phyloP scores from a whole-genome alignment of 2,888 invertebrate species.

The Pyralis farinalis region DNA sequence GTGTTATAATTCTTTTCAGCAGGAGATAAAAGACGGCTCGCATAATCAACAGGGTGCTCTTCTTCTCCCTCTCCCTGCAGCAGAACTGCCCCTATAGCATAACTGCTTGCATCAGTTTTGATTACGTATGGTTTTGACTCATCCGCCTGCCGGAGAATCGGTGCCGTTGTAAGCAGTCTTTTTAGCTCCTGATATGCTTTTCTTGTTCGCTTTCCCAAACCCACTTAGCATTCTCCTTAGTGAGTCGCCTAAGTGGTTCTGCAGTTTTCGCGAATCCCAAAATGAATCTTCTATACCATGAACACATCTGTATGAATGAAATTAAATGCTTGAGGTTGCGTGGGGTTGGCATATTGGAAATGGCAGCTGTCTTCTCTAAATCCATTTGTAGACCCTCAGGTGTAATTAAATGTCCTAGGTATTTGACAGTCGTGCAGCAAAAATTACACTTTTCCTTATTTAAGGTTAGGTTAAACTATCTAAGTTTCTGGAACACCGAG shows the following conservation, averaged over 20 bases:
- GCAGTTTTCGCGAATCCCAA: slow-evolving; percentile 19
- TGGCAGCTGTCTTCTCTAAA: slow-evolving; percentile 29
- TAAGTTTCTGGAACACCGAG: slow-evolving; percentile 20
- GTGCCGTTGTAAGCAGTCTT: neutral
- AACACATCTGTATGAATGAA: slow-evolving; percentile 15
- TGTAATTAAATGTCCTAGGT: slow-evolving; percentile 31
- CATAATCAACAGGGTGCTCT: slow-evolving; percentile 18
- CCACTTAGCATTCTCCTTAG: neutral
- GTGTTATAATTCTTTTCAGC: slow-evolving; percentile 33
- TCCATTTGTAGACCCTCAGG: slow-evolving; percentile 24
- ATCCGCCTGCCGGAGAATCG: neutral
- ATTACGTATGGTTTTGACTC: neutral
- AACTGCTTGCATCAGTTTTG: neutral
- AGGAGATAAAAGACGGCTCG: neutral
- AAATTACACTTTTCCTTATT: slow-evolving; percentile 26
- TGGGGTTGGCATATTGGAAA: slow-evolving; percentile 21
- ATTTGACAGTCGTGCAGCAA: slow-evolving; percentile 24
- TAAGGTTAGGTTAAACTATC: slow-evolving; percentile 20
- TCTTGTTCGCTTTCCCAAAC: neutral
- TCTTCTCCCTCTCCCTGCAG: slow-evolving; percentile 18
- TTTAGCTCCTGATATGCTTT: neutral
- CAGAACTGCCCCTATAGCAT: slow-evolving; percentile 11
- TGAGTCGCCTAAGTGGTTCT: slow-evolving; percentile 13
- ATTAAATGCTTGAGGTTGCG: slow-evolving; percentile 7
- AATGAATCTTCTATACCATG: slow-evolving; percentile 27